Evolutionary conservation across 1,140 invertebrate genomes (phyloP).

Genomic region (Potamilus streckersoni): DNA sequence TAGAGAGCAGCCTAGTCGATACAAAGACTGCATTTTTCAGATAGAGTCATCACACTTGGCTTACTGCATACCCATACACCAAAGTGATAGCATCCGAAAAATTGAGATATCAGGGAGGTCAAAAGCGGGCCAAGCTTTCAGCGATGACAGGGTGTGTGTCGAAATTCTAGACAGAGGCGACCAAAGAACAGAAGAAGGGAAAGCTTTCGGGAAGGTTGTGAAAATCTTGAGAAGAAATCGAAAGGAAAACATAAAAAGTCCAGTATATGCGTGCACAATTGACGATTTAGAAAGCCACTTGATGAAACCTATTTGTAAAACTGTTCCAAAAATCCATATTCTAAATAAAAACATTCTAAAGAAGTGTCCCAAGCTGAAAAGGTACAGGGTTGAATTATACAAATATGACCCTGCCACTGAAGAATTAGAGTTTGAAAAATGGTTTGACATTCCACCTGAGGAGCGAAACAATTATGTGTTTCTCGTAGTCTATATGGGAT

Average conservation of each 20-base stretch:
- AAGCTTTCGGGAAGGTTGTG: constrained; percentile 44
- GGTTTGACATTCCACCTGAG: constrained; percentile 8
- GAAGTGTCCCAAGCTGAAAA: constrained; percentile 15
- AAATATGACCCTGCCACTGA: constrained; percentile 17
- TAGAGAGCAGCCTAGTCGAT: constrained; percentile 1
- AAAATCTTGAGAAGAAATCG: constrained; percentile 42
- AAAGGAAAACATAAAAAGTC: constrained; percentile 24
- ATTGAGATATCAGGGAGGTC: constrained; percentile 25
- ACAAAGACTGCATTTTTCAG: constrained; percentile 12
- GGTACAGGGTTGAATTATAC: constrained; percentile 39
- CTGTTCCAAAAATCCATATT: constrained; percentile 49
- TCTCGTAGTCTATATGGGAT: constrained; percentile 22
- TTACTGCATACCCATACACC: constrained; percentile 6
- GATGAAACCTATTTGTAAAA: constrained; percentile 49
- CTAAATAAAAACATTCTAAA: constrained; percentile 28
- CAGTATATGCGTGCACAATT: constrained; percentile 43
- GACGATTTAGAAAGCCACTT: constrained; percentile 39
- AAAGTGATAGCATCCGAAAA: neutral
- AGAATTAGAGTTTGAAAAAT: constrained; percentile 3
- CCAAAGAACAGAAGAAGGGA: constrained; percentile 2
- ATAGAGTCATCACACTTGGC: constrained; percentile 9
- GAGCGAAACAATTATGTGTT: constrained; percentile 13
- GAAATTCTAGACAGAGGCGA: constrained; percentile 37
- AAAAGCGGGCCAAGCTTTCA: constrained; percentile 45
- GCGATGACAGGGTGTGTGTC: constrained; percentile 58